Conservation (phyloP, 2,113 vertebrate species). For the Ctenomys sociabilis region DNA sequence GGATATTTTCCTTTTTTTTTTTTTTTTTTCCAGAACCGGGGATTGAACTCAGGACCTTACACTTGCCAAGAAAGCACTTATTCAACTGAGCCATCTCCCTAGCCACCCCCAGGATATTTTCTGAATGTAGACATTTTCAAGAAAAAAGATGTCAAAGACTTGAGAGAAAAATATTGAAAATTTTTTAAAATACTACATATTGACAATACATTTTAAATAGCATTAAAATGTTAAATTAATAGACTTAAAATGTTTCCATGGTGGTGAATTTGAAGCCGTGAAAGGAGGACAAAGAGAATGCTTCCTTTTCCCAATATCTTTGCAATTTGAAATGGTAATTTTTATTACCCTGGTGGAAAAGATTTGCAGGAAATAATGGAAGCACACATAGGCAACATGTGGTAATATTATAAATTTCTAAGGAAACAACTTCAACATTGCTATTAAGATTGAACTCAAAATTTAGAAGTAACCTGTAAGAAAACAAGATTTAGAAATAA, state of each 20-base stretch:
- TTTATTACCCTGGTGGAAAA: constrained; percentile 31
- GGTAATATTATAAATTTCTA: not conserved
- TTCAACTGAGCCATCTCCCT: too few species aligned
- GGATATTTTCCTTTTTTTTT: constrained; percentile 12
- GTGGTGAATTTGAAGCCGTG: not conserved
- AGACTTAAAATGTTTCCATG: not conserved
- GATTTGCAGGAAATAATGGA: not conserved
- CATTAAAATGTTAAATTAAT: not conserved
- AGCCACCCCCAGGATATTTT: not conserved
- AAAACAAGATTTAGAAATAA: constrained; percentile 16
- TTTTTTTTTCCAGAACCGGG: too few species aligned
- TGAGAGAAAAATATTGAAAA: not conserved
- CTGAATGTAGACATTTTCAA: constrained; percentile 48
- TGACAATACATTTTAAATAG: constrained; percentile 46
- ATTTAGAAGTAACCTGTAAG: not conserved
- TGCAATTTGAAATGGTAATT: not conserved
- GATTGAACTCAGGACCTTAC: too few species aligned
- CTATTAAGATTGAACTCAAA: constrained; percentile 61
- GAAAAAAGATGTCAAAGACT: not conserved
- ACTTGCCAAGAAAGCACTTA: too few species aligned
- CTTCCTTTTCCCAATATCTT: not conserved
- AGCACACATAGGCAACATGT: not conserved
- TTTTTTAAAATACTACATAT: not conserved
- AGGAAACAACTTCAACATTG: not conserved
- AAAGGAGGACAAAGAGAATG: constrained; percentile 21